A percentile compares a stretch with the other conserved stretches of the same genome.
phyloP scores from a whole-genome alignment of 1,140 invertebrate genomes.

The Hypsibius dujardini region DNA sequence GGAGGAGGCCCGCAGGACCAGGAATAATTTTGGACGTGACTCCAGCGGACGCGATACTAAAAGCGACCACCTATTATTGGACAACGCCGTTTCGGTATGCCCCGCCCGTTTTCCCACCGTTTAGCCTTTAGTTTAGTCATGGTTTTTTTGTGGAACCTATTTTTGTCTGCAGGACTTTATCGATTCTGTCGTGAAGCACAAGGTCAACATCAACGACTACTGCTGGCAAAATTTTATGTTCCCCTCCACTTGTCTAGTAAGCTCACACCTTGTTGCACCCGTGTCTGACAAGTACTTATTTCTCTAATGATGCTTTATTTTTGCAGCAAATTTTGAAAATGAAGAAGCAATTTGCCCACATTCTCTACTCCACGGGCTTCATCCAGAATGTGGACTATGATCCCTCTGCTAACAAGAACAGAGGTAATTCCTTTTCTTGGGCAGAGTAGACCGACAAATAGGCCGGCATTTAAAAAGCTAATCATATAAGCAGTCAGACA shows the following conservation, averaged over 20 bases:
- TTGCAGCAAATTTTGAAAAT: conserved; percentile 46
- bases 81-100: too few relatives aligned
- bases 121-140: not conserved
- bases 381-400: conserved; percentile 39
- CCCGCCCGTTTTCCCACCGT: too few relatives aligned
- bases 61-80: conserved; percentile 42
- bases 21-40: conserved; percentile 43
- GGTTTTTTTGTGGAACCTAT: not conserved
- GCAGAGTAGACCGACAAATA: too few relatives aligned
- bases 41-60: conserved; percentile 40
- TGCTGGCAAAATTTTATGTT: conserved; percentile 59
- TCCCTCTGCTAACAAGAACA: conserved; percentile 49
- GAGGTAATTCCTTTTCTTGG: conserved; percentile 26
- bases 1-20: conserved; percentile 43
- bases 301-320: not conserved
- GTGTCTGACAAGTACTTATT: not conserved
- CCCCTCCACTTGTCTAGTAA: conserved; percentile 40
- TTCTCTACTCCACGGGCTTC: conserved; percentile 56
- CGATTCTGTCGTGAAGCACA: conserved; percentile 21
- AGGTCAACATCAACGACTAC: conserved; percentile 39
- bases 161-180: not conserved
- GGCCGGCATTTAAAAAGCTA: too few relatives aligned
- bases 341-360: conserved; percentile 58
- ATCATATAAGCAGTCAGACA: too few relatives aligned
- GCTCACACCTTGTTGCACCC: conserved; percentile 21